Base-by-base conservation (phyloP, 2,797 vertebrate genomes). In the Loriculus beryllinus region DNA sequence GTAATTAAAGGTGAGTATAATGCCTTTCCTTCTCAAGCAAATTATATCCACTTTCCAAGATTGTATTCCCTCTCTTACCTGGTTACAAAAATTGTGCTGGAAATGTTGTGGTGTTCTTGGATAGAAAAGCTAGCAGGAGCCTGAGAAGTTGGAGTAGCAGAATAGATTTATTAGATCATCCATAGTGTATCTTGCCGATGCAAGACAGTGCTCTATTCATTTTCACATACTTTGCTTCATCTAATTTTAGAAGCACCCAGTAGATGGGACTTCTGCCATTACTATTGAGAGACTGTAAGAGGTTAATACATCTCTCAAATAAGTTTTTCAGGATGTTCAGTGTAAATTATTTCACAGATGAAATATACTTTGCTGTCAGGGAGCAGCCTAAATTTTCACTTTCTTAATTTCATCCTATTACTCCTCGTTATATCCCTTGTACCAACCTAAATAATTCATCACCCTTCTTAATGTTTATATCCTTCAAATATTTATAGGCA, bases 401-500 rank as follows among this genome's bases (percentile, higher is more conserved):
- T 91, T 93, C 90, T 95, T 94, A 96, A 96, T 96, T 95, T 95
- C 75, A 92, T 92, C 84, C 92, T 85, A 86, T 96, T 96, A 91
- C 69, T 95, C 77, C 90, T 96, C 3, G 10, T 96, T 96, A 95
- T 85, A 91, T 95, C 78, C 65, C 91, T 96, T 87, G 95, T 94
- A 97, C 91, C 78, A 93, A 31, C 48, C 91, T 96, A 96, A 97
- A 96, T 96, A 96, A 95, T 97, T 96, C 75, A 97, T 93, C 6
- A 1, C 65, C 63, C 71, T 91, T 92, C 92, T 89, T 93, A 94
- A 92, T 96, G 96, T 97, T 97, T 97, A 96, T 97, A 95, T n/a
- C 78, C 69, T 95, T 97, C 91, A 97, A 96, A 97, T 96, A 96
- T 97, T 97, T 97, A 97, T 96, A 96, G 93, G 90, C 87, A 91